Base-by-base conservation (phyloP, 2,797 vertebrate genomes). In the Anomalospiza imberbis region DNA sequence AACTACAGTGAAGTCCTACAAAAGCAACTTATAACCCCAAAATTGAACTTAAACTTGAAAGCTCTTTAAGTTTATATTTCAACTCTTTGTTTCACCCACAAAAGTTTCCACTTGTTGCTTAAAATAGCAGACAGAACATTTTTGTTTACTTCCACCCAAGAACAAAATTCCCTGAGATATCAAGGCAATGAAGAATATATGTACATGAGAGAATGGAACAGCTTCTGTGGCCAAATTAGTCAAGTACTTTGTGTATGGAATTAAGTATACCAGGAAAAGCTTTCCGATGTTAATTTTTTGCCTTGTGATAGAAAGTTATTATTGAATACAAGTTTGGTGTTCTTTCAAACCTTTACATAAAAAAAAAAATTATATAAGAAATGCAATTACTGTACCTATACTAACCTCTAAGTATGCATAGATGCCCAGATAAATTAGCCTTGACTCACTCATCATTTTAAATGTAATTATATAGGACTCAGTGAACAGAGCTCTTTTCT, bases 111-210 rank as follows among this genome's bases (percentile, higher is more conserved):
- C 62, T 94, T 91, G 87, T 91, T 84, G 82, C 95, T 93, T 94
- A 95, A 96, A 96, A 97, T 96, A 96, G 94, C 70, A 61, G 73
- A 81, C 0, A 2, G 94, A 94, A 95, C 92, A 91, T 79, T 95
- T 95, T 86, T 95, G 95, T 97, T 97, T 96, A 96, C 89, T 96
- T 96, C 88, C 85, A 88, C 67, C 77, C 63, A 93, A 93, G 94
- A 97, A 91, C 70, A 96, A 95, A 97, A 94, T 79, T 95, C 92
- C 74, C 85, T 18, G 28, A 76, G 60, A 91, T 79, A 93, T 82
- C 55, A 92, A 85, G 65, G 77, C 89, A 62, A 77, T 66, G 86
- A 89, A 89, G 51, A 89, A 79, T 70, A 81, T 31, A 93, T 13
- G 47, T 51, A 91, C 17, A 54, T 4, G 21, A 86, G 53, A 84